Percentiles rank a stretch among this genome's conserved stretches.
phyloP scores from a whole-genome alignment of 1,140 invertebrate species.

The Saccostrea echinata region DNA sequence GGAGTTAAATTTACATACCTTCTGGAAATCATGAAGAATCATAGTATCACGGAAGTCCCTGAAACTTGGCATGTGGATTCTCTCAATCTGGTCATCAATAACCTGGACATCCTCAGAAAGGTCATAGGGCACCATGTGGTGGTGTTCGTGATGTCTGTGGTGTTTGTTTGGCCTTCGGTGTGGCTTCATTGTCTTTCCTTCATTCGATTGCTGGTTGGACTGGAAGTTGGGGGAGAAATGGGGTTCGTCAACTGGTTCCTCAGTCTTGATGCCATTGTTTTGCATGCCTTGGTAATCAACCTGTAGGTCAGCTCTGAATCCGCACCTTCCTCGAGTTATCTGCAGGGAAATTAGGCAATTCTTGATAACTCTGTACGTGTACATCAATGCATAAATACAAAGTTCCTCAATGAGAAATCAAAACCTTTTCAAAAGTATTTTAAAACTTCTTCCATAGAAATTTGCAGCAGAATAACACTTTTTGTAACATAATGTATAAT shows the following conservation, averaged over 20 bases:
- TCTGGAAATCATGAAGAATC: constrained; percentile 94
- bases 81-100: constrained; percentile 87
- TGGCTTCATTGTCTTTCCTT: neutral
- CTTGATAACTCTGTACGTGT: no score
- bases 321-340: constrained; percentile 1
- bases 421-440: no score
- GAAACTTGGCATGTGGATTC: constrained; percentile 91
- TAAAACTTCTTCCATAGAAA: no score
- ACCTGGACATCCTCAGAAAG: constrained; percentile 83
- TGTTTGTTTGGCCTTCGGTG: neutral
- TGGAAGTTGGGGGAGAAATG: neutral
- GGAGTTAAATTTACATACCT: constrained; percentile 80
- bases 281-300: neutral
- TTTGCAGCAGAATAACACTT: no score
- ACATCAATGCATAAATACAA: no score
- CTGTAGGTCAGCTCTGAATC: neutral
- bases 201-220: neutral
- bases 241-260: neutral
- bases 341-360: neutral
- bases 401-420: no score
- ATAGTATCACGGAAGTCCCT: constrained; percentile 87
- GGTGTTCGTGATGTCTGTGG: constrained; percentile 16
- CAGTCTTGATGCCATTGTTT: neutral
- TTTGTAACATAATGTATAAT: no score
- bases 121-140: neutral